Percentiles rank a stretch among this genome's conserved stretches.
phyloP scores from a whole-genome alignment of 2,888 invertebrate genomes.

The Drosophila acutilabella region DNA sequence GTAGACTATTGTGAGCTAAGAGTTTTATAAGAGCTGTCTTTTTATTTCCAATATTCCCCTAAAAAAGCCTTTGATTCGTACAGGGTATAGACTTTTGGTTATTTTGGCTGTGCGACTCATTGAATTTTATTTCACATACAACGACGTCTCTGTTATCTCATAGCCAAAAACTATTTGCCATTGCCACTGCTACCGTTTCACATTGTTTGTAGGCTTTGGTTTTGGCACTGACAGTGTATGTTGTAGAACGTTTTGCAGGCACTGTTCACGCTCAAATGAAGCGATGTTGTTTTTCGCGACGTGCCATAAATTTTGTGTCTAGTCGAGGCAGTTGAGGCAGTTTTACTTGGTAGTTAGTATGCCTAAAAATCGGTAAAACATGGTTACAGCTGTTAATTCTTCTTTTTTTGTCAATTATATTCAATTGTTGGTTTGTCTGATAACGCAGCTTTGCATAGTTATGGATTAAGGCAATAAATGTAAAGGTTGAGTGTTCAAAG shows the following conservation, averaged over 20 bases:
- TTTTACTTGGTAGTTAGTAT: background rate
- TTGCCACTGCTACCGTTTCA: slow-evolving; percentile 15
- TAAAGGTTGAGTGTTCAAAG: slow-evolving; percentile 46
- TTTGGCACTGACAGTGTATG: slow-evolving; percentile 8
- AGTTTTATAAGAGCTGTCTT: background rate
- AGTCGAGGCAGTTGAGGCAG: slow-evolving; percentile 40
- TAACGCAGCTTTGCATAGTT: slow-evolving; percentile 61
- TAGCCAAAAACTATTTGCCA: slow-evolving; percentile 26
- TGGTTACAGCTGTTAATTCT: slow-evolving; percentile 15
- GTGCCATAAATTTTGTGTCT: slow-evolving; percentile 70
- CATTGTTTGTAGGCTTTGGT: slow-evolving; percentile 37
- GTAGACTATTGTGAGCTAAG: background rate
- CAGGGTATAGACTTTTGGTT: slow-evolving; percentile 36
- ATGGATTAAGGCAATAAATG: slow-evolving; percentile 24
- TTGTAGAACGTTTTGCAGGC: slow-evolving; percentile 57
- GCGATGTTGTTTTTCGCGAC: slow-evolving; percentile 67
- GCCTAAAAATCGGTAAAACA: slow-evolving; percentile 42
- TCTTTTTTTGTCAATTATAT: slow-evolving; percentile 22
- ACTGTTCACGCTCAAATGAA: slow-evolving; percentile 81
- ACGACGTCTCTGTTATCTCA: slow-evolving; percentile 24
- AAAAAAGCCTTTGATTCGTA: background rate
- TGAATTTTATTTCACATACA: slow-evolving; percentile 71
- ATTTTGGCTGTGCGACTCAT: slow-evolving; percentile 57
- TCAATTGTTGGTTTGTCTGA: slow-evolving; percentile 33
- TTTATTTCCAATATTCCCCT: background rate